These are phyloP conservation scores for Drosophila takahashii DNA, from an alignment of 1,140 invertebrate genomes.

Conservation along the genomic window DNA sequence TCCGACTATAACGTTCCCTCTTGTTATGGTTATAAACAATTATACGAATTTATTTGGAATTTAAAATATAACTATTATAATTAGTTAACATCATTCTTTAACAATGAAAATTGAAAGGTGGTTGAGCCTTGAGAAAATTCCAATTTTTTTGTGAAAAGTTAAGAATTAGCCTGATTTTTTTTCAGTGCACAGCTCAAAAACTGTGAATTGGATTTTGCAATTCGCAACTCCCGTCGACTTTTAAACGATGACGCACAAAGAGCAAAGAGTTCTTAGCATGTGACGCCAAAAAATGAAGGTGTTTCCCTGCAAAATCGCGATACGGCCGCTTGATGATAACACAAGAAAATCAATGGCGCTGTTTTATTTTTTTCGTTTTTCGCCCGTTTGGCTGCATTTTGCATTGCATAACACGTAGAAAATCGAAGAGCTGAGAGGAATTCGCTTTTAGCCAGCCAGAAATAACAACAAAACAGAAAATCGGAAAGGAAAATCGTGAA, in stretches of 20 bases:
- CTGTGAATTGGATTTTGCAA: constrained; percentile 33
- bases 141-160: neutral
- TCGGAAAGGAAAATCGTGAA: constrained; percentile 45
- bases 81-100: too few species aligned
- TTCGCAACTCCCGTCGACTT: constrained; percentile 13
- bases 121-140: neutral
- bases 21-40: too few species aligned
- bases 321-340: constrained; percentile 26
- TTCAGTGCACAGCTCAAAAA: constrained; percentile 3
- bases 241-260: constrained; percentile 67
- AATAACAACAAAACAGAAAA: constrained; percentile 52
- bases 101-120: too few species aligned
- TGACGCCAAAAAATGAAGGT: constrained; percentile 40
- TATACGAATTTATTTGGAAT: too few species aligned
- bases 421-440: constrained; percentile 39
- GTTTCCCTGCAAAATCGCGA: constrained; percentile 34
- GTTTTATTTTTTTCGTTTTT: constrained; percentile 10
- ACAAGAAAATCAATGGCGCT: constrained; percentile 23
- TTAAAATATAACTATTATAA: too few species aligned
- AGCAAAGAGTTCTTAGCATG: constrained; percentile 46
- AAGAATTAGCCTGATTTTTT: neutral
- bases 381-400: constrained; percentile 34
- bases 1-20: too few species aligned
- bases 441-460: constrained; percentile 29
- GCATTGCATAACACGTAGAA: constrained; percentile 49